These are phyloP conservation scores for Limnephilus marmoratus DNA, from an alignment of 2,888 invertebrate genomes.

Conservation along the genomic window DNA sequence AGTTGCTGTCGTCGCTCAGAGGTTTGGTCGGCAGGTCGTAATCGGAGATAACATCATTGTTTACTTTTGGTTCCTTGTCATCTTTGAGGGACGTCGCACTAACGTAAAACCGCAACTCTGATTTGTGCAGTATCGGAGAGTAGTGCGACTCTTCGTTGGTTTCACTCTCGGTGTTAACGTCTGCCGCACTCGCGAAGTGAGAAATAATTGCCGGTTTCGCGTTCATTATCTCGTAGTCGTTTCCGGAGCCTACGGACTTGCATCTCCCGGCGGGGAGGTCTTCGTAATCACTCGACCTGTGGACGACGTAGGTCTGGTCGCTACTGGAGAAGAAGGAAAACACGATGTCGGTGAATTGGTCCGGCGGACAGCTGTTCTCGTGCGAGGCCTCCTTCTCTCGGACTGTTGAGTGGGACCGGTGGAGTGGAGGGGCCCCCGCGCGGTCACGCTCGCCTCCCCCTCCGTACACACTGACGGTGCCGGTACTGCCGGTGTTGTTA, in stretches of 20 bases:
- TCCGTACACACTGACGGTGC: neutral
- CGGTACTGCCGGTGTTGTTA: neutral
- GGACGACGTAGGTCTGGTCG: constrained; percentile 63
- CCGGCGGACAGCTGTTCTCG: constrained; percentile 48
- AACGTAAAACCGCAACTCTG: constrained; percentile 62
- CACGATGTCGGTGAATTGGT: constrained; percentile 63
- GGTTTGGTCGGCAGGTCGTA: constrained; percentile 59
- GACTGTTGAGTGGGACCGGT: neutral
- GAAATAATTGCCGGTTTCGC: constrained; percentile 46
- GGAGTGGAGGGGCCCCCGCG: neutral
- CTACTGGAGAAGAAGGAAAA: constrained; percentile 65
- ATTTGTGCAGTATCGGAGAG: constrained; percentile 59
- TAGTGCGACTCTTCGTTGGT: constrained; percentile 1
- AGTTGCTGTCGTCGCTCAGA: constrained; percentile 20
- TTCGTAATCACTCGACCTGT: constrained; percentile 50
- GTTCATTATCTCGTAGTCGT: constrained; percentile 64
- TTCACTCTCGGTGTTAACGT: constrained; percentile 15
- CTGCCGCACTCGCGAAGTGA: constrained; percentile 41
- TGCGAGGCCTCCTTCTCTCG: constrained; percentile 11
- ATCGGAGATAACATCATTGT: neutral
- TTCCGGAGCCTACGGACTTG: constrained; percentile 60
- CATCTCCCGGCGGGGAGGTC: constrained; percentile 50
- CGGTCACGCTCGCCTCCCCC: neutral
- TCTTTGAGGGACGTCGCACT: constrained; percentile 61
- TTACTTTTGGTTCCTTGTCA: constrained; percentile 35